Base-by-base conservation (phyloP, 2,113 vertebrate species). In the Oreochromis tanganicae region DNA sequence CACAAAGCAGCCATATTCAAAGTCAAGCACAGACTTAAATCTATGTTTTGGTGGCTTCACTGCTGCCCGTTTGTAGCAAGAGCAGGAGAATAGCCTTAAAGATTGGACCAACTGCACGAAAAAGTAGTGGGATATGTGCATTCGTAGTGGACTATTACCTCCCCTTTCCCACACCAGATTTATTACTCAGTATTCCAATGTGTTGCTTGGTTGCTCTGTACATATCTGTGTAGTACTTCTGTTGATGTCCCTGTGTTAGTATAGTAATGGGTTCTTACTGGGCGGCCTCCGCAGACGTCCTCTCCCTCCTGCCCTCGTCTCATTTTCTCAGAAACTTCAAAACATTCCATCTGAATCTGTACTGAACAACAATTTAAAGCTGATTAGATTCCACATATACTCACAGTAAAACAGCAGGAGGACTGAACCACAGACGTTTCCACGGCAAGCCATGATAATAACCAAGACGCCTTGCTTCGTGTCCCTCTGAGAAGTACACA, bases 201-300 rank as follows among this genome's bases (percentile, higher is more conserved):
- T 95, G 93, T 93, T 92, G 94, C 93, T 95, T 94, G 89, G 93
- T 95, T 94, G 93, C 94, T 92, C 88, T 94, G 95, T 95, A 94
- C 89, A 94, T 95, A 91, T 93, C 91, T 93, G 91, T 96, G 94
- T 96, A 91, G 94, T 94, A 87, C 89, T 95, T 94, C 90, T 90
- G 94, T 94, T 94, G 87, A 92, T 87, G 95, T 95, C 91, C 85
- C 75, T 87, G 92, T 95, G 66, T 90, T 95, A 89, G 91, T 83
- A 87, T 95, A 95, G 92, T 91, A 90, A 91, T 5, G 95, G 95
- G 94, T 95, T 95, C 91, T 92, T 95, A 93, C 96, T 95, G 95
- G 96, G 94, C 46, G 46, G 55, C 88, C 91, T 86, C 54, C 3
- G 71, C 66, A 86, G 91, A 94, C 86, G 81, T 88, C 91, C 92